Conservation (phyloP, 2,113 vertebrate genomes). For the Seriola rivoliana region DNA sequence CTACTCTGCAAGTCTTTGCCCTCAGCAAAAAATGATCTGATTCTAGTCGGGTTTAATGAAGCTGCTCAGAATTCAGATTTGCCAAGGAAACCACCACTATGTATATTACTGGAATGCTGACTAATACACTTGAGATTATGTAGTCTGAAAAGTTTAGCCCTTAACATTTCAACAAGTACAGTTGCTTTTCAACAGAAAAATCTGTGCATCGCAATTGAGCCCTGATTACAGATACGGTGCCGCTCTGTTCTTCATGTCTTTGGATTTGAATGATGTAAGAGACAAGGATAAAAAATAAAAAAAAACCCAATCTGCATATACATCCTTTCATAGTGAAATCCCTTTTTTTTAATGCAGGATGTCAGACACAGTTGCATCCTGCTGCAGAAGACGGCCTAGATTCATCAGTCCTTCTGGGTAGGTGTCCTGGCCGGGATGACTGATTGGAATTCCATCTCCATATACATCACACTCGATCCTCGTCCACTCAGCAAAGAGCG, state of each 20-base stretch:
- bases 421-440: slow-evolving; percentile 72
- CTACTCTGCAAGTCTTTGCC: slow-evolving; percentile 17
- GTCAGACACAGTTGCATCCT: slow-evolving; percentile 26
- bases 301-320: background rate
- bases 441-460: slow-evolving; percentile 82
- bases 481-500: slow-evolving; percentile 76
- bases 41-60: slow-evolving; percentile 33
- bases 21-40: slow-evolving; percentile 37
- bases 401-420: slow-evolving; percentile 59
- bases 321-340: slow-evolving; percentile 11
- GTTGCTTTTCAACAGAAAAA: slow-evolving; percentile 13
- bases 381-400: slow-evolving; percentile 37
- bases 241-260: background rate
- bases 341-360: slow-evolving; percentile 8
- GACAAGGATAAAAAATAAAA: slow-evolving; percentile 4
- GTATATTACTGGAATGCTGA: slow-evolving; percentile 14
- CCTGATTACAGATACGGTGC: background rate
- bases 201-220: background rate
- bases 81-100: slow-evolving; percentile 33
- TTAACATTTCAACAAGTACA: background rate
- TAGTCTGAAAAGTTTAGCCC: slow-evolving; percentile 2
- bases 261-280: slow-evolving; percentile 31
- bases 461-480: slow-evolving; percentile 80
- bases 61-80: slow-evolving; percentile 22
- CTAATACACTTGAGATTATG: slow-evolving; percentile 19